Percentiles rank a stretch among this genome's conserved stretches.
Conservation (phyloP, 1,140 invertebrate genomes). For the Drosophila ambigua region DNA sequence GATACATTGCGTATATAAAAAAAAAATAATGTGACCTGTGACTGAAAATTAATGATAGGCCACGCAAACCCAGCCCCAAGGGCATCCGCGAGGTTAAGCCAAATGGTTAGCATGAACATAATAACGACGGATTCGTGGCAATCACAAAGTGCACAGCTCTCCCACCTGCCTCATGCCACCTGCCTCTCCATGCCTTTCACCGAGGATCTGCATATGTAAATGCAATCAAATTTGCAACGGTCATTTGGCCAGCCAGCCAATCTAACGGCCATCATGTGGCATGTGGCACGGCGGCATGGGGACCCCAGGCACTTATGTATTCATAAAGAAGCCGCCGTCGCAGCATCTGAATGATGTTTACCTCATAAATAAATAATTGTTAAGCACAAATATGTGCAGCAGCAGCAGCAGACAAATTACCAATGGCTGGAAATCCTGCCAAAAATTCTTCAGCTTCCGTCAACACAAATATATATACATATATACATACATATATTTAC, state of each 20-base stretch:
- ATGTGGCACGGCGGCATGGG: conserved; percentile 26
- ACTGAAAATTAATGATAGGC: too few relatives aligned
- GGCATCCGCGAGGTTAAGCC: background rate
- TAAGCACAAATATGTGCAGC: conserved; percentile 69
- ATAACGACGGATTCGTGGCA: background rate
- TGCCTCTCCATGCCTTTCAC: background rate
- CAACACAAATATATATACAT: background rate
- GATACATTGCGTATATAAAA: too few relatives aligned
- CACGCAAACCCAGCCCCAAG: too few relatives aligned
- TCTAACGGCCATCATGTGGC: conserved; percentile 71
- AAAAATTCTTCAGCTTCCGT: conserved; percentile 32
- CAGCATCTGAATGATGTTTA: conserved; percentile 79
- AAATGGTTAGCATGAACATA: background rate
- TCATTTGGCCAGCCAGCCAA: conserved; percentile 76
- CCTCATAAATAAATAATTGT: conserved; percentile 81
- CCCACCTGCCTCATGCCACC: background rate
- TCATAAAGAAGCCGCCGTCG: conserved; percentile 58
- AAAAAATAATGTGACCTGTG: too few relatives aligned
- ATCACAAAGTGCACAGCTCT: too few relatives aligned
- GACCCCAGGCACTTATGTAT: conserved; percentile 55
- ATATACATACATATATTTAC: background rate
- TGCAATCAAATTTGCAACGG: conserved; percentile 79
- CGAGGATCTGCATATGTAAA: conserved; percentile 69
- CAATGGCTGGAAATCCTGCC: conserved; percentile 65
- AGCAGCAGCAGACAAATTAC: conserved; percentile 64